Percentiles rank a stretch among this genome's conserved stretches.
Conservation (phyloP, 2,888 invertebrate genomes). For the Drepana falcataria region DNA sequence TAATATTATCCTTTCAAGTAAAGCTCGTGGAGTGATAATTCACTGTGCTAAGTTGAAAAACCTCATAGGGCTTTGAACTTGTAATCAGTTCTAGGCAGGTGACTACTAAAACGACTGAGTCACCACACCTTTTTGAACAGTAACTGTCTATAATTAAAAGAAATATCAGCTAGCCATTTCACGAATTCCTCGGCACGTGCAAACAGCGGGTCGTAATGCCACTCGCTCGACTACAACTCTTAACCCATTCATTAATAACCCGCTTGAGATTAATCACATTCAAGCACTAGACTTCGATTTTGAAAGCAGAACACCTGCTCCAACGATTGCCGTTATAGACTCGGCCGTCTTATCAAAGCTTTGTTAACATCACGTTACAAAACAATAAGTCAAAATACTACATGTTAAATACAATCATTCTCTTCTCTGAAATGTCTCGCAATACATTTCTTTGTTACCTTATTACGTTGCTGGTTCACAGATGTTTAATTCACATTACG, state of each 20-base stretch:
- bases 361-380: constrained; percentile 2
- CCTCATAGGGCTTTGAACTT: too few relatives aligned
- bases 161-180: constrained; percentile 1
- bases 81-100: too few relatives aligned
- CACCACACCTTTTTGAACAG: too few relatives aligned
- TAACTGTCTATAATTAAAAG: neutral
- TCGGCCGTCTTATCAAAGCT: neutral
- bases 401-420: neutral
- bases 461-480: neutral
- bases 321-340: neutral
- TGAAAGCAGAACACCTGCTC: constrained; percentile 38
- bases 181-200: neutral
- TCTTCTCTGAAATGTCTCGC: neutral
- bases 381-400: constrained; percentile 5
- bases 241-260: constrained; percentile 22
- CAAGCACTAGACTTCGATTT: constrained; percentile 22
- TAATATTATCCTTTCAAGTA: too few relatives aligned
- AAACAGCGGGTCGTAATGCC: neutral
- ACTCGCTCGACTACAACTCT: neutral
- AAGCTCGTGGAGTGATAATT: too few relatives aligned
- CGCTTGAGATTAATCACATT: constrained; percentile 27
- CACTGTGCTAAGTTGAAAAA: too few relatives aligned
- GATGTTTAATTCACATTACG: neutral
- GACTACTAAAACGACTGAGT: too few relatives aligned
- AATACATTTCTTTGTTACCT: neutral